A percentile compares a stretch with the other conserved stretches of the same genome.
Conservation (phyloP, 2,113 vertebrate genomes). For the Hystrix cristata region DNA sequence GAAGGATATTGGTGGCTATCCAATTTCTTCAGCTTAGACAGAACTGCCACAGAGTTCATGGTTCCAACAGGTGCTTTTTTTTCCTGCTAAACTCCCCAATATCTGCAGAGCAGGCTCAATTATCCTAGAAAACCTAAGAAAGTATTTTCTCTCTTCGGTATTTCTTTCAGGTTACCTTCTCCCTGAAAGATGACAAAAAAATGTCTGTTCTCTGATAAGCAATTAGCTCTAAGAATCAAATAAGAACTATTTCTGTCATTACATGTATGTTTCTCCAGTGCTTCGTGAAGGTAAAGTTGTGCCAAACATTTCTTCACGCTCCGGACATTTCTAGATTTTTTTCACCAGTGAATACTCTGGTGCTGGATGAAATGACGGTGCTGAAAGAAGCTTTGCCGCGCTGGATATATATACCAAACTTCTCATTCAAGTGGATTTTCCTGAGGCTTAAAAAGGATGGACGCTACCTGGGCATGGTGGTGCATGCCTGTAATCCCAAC, state of each 20-base stretch:
- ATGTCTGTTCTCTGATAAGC: background rate
- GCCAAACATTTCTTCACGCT: background rate
- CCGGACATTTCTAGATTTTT: background rate
- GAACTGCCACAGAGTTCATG: background rate
- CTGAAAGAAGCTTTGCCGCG: background rate
- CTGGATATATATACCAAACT: too few relatives aligned
- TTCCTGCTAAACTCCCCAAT: fast-evolving
- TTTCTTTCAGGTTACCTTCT: background rate
- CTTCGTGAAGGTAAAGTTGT: background rate
- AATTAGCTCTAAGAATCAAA: background rate
- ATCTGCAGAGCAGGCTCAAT: background rate
- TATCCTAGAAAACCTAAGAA: background rate
- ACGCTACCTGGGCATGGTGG: background rate
- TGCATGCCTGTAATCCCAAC: background rate
- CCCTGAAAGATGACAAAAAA: background rate
- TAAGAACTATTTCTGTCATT: background rate
- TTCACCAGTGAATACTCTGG: background rate
- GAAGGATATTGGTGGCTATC: background rate
- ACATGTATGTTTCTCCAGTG: background rate
- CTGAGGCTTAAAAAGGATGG: background rate
- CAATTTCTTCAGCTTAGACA: background rate
- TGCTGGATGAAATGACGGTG: background rate
- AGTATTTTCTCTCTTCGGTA: background rate
- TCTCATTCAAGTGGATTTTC: background rate
- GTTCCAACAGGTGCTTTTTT: background rate